Evolutionary conservation across 2,113 vertebrate genomes (phyloP).

Genomic region (Heterochromis multidens): DNA sequence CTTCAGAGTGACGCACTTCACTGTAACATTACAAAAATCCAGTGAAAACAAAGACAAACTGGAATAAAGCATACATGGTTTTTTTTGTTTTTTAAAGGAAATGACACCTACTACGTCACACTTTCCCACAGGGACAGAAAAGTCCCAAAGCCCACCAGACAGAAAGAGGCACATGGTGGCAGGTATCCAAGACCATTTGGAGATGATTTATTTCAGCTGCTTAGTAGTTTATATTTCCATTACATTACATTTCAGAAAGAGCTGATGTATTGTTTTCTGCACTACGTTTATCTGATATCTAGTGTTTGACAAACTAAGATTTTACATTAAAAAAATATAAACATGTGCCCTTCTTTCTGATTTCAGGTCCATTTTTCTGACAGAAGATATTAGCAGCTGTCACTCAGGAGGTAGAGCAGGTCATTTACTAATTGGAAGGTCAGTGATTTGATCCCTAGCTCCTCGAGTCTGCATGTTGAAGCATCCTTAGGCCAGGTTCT

Average conservation of each 20-base stretch:
- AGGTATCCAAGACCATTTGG: background rate
- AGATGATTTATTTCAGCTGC: background rate
- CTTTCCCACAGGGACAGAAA: background rate
- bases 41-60: background rate
- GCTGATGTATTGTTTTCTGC: background rate
- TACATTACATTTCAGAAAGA: background rate
- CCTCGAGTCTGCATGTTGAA: background rate
- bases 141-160: background rate
- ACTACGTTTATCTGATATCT: background rate
- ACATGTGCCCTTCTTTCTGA: background rate
- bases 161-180: background rate
- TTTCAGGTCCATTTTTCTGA: background rate
- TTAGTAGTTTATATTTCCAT: background rate
- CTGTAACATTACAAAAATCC: background rate
- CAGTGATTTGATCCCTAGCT: background rate
- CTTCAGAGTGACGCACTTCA: conserved; percentile 2
- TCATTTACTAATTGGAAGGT: background rate
- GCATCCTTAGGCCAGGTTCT: background rate
- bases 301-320: background rate
- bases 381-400: background rate
- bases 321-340: background rate
- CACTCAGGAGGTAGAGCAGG: background rate
- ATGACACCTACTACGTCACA: background rate
- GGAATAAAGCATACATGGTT: background rate
- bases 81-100: background rate